Evolutionary conservation across 2,797 vertebrate species (phyloP).

Genomic region (Neostethus bicornis): DNA sequence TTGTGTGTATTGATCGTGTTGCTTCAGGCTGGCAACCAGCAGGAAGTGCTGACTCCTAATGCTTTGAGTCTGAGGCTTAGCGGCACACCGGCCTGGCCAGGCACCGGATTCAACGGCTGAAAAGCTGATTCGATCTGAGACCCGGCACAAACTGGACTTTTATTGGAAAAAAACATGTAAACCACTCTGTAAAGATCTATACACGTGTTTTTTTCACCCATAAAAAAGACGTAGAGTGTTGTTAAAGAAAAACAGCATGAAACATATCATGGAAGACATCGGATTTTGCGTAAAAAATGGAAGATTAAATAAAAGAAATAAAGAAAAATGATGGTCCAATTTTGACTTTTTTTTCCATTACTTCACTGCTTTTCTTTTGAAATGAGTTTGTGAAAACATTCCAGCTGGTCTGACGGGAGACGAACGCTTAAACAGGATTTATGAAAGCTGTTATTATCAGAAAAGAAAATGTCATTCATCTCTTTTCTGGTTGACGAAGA

Average conservation of each 20-base stretch:
- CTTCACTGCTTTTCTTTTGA: neutral
- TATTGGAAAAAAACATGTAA: too few relatives aligned
- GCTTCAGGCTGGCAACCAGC: conserved; percentile 1
- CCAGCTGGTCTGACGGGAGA: neutral
- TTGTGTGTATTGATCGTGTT: conserved; percentile 7
- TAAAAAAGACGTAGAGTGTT: conserved; percentile 2
- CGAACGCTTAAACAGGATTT: neutral
- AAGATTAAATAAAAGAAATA: too few relatives aligned
- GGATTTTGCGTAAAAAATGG: too few relatives aligned
- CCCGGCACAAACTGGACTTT: too few relatives aligned
- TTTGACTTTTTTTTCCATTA: neutral
- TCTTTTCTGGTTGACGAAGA: too few relatives aligned
- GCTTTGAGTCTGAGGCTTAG: conserved; percentile 54
- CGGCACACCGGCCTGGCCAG: conserved; percentile 48
- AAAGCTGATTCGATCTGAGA: too few relatives aligned
- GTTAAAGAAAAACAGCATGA: too few relatives aligned
- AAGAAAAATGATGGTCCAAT: neutral
- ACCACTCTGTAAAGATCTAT: too few relatives aligned
- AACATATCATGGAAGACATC: too few relatives aligned
- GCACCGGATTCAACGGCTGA: too few relatives aligned
- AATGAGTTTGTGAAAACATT: neutral
- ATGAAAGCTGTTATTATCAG: neutral
- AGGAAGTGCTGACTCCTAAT: conserved; percentile 42
- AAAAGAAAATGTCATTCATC: neutral
- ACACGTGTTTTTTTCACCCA: neutral